These are phyloP conservation scores for Nothocercus nigrocapillus DNA, from an alignment of 2,113 vertebrate species.

Conservation along the genomic window DNA sequence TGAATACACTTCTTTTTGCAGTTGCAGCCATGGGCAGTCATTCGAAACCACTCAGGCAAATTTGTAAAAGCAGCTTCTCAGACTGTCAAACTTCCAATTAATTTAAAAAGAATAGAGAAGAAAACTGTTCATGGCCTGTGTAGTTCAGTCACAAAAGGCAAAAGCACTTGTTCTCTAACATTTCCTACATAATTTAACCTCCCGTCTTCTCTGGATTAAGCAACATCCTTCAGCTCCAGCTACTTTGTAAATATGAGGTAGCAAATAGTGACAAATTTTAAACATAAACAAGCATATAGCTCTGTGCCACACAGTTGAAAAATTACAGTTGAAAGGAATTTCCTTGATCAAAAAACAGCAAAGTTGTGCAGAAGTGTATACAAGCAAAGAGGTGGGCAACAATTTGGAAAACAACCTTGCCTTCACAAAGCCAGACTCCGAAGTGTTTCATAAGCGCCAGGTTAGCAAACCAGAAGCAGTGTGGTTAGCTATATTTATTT, in stretches of 20 bases:
- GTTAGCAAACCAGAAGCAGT: background rate
- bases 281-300: background rate
- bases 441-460: background rate
- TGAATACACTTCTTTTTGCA: background rate
- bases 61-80: background rate
- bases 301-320: background rate
- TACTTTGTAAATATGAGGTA: background rate
- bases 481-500: background rate
- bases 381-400: background rate
- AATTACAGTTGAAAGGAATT: background rate
- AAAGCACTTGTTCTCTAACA: background rate
- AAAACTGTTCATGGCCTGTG: accelerated
- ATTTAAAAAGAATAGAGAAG: background rate
- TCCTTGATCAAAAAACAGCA: background rate
- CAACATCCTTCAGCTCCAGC: background rate
- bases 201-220: background rate
- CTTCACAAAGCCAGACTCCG: background rate
- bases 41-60: background rate
- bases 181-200: background rate
- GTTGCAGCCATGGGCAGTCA: background rate
- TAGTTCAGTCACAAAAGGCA: background rate
- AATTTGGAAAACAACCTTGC: background rate
- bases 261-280: background rate
- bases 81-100: background rate
- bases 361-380: background rate